Conservation (phyloP, 2,797 vertebrate genomes). For the Sebastes cheni region DNA sequence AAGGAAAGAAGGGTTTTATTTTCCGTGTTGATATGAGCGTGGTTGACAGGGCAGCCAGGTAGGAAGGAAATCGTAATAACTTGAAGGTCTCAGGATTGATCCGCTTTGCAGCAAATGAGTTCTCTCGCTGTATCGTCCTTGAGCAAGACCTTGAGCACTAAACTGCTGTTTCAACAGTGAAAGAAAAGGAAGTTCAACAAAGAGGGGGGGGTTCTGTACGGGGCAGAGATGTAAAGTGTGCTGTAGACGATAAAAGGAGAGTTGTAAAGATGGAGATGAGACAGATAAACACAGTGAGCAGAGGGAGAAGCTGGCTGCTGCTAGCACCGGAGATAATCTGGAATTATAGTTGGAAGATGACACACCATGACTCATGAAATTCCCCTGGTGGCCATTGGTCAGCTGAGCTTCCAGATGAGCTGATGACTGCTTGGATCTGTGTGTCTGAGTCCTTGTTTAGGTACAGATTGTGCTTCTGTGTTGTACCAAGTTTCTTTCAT, state of each 20-base stretch:
- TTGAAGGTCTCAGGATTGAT: neutral
- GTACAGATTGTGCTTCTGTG: constrained; percentile 16
- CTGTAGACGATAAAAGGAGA: neutral
- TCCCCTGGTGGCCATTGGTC: constrained; percentile 34
- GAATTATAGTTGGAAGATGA: constrained; percentile 61
- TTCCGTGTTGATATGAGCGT: neutral
- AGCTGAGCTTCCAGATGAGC: constrained; percentile 26
- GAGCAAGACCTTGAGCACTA: neutral
- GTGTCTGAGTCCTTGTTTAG: constrained; percentile 7
- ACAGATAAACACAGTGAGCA: constrained; percentile 10
- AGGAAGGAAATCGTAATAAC: neutral
- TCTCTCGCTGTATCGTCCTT: neutral
- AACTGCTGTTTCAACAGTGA: neutral
- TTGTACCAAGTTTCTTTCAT: neutral
- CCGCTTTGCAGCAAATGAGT: neutral
- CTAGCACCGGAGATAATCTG: constrained; percentile 45
- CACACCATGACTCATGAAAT: constrained; percentile 53
- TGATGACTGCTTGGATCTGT: constrained; percentile 21
- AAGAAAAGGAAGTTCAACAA: neutral
- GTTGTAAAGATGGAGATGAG: neutral
- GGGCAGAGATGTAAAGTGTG: neutral
- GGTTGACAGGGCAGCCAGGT: neutral
- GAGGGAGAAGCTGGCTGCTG: constrained; percentile 6
- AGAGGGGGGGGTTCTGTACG: neutral
- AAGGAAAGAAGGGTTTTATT: neutral